phyloP scores from a whole-genome alignment of 2,113 vertebrate species.

The Loxodonta africana region DNA sequence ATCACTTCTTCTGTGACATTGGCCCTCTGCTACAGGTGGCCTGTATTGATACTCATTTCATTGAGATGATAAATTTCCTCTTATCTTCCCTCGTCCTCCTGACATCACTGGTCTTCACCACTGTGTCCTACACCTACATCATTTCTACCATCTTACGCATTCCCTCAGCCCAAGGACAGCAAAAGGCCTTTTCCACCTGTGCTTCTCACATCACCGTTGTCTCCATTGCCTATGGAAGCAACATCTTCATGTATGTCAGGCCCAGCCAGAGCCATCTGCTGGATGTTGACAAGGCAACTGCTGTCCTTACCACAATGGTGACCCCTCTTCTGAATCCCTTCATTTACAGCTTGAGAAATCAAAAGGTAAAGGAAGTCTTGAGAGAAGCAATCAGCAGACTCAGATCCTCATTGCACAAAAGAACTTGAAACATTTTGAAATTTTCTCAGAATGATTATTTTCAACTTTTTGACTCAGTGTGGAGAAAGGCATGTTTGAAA shows the following conservation, averaged over 20 bases:
- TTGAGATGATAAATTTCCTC: neutral
- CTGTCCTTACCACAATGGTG: slow-evolving; percentile 20
- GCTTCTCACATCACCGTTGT: slow-evolving; percentile 42
- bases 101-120: slow-evolving; percentile 10
- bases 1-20: slow-evolving; percentile 58
- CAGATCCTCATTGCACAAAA: neutral
- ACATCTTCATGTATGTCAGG: slow-evolving; percentile 48
- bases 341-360: slow-evolving; percentile 47
- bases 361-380: slow-evolving; percentile 56
- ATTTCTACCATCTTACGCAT: neutral
- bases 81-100: neutral
- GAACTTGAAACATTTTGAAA: neutral
- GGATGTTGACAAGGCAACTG: slow-evolving; percentile 40
- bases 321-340: slow-evolving; percentile 51
- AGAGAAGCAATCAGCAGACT: neutral
- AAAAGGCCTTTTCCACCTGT: slow-evolving; percentile 55
- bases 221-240: slow-evolving; percentile 32
- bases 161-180: neutral
- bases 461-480: neutral
- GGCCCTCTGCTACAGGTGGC: neutral
- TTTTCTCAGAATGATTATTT: neutral
- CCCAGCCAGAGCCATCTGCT: slow-evolving; percentile 20
- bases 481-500: neutral
- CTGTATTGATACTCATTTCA: neutral
- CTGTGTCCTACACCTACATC: slow-evolving; percentile 30